A percentile compares a stretch with the other conserved stretches of the same genome.
Evolutionary conservation across 2,888 invertebrate species (phyloP).

Genomic region (Brachypalpus laphriformis): DNA sequence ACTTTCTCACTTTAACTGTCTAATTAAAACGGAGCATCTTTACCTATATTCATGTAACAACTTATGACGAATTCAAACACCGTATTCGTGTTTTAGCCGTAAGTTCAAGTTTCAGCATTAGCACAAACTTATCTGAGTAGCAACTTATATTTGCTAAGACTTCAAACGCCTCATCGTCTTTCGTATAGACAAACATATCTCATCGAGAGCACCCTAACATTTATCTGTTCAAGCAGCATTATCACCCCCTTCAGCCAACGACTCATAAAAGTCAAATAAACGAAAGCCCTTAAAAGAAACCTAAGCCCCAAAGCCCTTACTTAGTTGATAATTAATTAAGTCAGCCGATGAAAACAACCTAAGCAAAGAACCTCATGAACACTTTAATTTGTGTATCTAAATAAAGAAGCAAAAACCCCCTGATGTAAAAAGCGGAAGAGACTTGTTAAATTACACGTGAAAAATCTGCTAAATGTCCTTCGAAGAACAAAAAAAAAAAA

Average conservation of each 20-base stretch:
- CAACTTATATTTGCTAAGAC: too few relatives aligned
- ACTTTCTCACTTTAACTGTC: too few relatives aligned
- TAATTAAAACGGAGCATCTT: too few relatives aligned
- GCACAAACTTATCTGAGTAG: too few relatives aligned
- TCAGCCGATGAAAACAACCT: not conserved
- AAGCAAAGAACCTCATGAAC: not conserved
- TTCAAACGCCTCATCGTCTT: too few relatives aligned
- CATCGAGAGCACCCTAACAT: too few relatives aligned
- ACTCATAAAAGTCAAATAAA: not conserved
- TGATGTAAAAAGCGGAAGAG: not conserved
- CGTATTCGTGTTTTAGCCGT: too few relatives aligned
- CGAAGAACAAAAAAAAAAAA: not conserved
- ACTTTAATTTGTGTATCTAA: constrained; percentile 6
- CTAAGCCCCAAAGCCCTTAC: not conserved
- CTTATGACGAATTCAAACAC: too few relatives aligned
- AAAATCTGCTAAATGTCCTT: constrained; percentile 10
- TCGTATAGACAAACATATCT: too few relatives aligned
- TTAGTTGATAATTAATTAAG: constrained; percentile 15
- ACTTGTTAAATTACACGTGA: constrained; percentile 1
- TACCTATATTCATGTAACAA: too few relatives aligned
- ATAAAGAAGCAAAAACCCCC: not conserved
- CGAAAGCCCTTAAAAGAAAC: not conserved
- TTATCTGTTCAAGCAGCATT: not conserved
- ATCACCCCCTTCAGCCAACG: not conserved
- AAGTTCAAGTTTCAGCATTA: too few relatives aligned